Evolutionary conservation across 1,140 invertebrate species (phyloP), one percentile per base, ranked within the genome.

Genomic region (Rhopalosiphum maidis): DNA sequence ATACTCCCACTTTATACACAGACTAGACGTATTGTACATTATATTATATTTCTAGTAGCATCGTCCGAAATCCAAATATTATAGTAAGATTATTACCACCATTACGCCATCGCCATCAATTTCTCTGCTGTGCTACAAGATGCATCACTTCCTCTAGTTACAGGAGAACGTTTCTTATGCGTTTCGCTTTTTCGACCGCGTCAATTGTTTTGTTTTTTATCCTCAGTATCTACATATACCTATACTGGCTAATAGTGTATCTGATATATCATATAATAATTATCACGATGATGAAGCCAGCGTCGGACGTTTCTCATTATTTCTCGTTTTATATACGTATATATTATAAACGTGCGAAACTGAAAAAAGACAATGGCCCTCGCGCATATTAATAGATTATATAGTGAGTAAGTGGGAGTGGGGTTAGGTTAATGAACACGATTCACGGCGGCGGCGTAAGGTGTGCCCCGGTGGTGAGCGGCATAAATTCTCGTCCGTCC

Each of bases 391-490:
- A 8, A 37, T 83, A 83, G n/a, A 82, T 37, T 22, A 22, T 37
- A 11, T 35, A 83, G 85, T 15, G 25, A 15, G 54, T 54, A 54
- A 54, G 5, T 77, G 15, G 60, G 60, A 43, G 37, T 23, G 37
- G 37, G n/a, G 87, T 54, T 88, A 35, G 46, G 87, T 88, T 88
- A 51, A 88, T 48, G 87, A 88, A 88, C 87, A 88, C 46, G 22
- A 88, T 15, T 7, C 30, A 5, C 85, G n/a, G 18, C 86, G 43
- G 18, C 86, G 48, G 48, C 18, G n/a, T 8, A 51, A 88, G 87
- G 87, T 54, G 86, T 87, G 86, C 30, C 43, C 21, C 23, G 41
- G 43, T 30, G 85, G 41, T 43, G 85, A 35, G 86, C 86, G 86
- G 86, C 23, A 85, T 43, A 41, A 85, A 85, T 85, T 85, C 83